Base-by-base conservation (phyloP, 2,797 vertebrate genomes). In the Acanthornis magna region DNA sequence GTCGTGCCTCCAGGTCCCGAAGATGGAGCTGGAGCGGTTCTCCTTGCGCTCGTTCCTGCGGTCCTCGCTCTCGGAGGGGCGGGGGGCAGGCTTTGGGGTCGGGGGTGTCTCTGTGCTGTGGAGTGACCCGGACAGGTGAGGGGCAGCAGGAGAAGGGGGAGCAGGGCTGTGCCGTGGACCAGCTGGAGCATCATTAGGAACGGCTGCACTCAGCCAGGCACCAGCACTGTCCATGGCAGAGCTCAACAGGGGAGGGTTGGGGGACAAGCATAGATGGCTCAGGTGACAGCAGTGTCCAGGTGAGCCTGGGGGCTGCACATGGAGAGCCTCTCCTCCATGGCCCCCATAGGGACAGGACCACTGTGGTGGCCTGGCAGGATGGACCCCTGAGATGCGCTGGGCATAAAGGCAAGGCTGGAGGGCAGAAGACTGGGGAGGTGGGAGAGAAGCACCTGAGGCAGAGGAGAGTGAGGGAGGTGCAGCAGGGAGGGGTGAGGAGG, bases 11-110 rank as follows among this genome's bases (percentile, higher is more conserved):
- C 82, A 18, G 38, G 68, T 16, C 20, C 61, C 23, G 0, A 92
- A 89, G 77, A 95, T 65, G 63, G 55, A 43, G 79, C 96, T 96
- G 66, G 86, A 20, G 7, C 87, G 92, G 50, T 12, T 88, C 86
- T 95, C 95, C 87, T 5, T 87, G 81, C 50, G 75, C 85, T 94
- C 90, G 0, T 3, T 57, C 91, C 73, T 83, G 66, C 6, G 50
- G 1, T 95, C 85, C 73, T 95, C 91, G 0, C 70, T 65, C 84
- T 95, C 93, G 0, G 85, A n/a, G 63, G 26, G 16, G 23, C 11
- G 18, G 1, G 36, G 47, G 34, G 17, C 20, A 8, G 77, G 32
- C 62, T 80, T 94, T 22, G 88, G 79, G 30, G 80, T 60, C 3
- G 0, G 67, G 23, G 77, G 5, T 5, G 32, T 7, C 61, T 95